These are phyloP conservation scores for Myiozetetes cayanensis DNA, from an alignment of 2,113 vertebrate species.

Conservation along the genomic window DNA sequence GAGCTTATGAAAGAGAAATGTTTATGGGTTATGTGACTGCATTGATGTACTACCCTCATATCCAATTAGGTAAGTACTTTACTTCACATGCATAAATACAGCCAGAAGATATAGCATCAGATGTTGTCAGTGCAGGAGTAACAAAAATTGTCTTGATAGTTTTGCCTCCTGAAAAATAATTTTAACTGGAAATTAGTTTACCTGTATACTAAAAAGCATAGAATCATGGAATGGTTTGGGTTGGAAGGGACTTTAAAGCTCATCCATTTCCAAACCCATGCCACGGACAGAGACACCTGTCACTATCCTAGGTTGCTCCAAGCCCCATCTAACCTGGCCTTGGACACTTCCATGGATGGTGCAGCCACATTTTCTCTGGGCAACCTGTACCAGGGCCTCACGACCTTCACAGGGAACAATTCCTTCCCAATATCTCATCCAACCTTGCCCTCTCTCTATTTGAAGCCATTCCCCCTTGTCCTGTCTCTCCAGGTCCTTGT, in stretches of 20 bases:
- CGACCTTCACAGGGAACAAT: neutral
- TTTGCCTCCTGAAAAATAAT: neutral
- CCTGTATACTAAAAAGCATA: neutral
- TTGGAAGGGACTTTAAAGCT: fast-evolving
- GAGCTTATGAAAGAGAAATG: neutral
- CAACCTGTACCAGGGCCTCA: neutral
- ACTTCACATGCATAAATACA: neutral
- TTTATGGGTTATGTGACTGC: slow-evolving; percentile 25
- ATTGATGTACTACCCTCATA: neutral
- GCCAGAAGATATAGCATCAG: neutral
- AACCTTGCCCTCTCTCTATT: neutral
- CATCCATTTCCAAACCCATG: neutral
- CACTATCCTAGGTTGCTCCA: neutral
- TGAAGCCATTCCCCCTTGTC: neutral
- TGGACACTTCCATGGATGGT: neutral
- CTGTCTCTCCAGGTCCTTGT: neutral
- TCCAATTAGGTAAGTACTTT: slow-evolving; percentile 7
- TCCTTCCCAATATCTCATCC: neutral
- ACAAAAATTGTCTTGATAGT: neutral
- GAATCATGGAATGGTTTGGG: neutral
- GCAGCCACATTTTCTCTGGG: neutral
- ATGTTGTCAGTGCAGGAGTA: neutral
- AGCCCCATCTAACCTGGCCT: neutral
- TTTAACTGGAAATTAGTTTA: neutral
- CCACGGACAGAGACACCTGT: neutral